Percentiles rank a stretch among this genome's conserved stretches.
These are phyloP conservation scores for Porphyrio hochstetteri DNA, from an alignment of 2,113 vertebrate species.

Conservation along the genomic window DNA sequence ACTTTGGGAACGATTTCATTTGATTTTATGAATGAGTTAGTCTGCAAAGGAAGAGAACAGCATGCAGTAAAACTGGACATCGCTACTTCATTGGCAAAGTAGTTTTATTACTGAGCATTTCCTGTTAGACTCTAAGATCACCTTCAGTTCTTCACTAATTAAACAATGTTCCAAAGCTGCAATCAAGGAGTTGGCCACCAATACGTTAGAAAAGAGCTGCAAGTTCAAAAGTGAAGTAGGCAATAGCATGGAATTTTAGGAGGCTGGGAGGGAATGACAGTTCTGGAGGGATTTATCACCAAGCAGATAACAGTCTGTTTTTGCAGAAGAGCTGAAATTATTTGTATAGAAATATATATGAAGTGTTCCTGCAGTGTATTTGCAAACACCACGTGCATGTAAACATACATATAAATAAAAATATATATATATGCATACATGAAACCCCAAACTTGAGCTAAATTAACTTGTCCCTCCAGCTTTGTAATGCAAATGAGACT, in stretches of 20 bases:
- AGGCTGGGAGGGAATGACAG: not conserved
- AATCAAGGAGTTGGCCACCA: not conserved
- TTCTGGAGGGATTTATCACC: not conserved
- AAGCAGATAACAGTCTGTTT: not conserved
- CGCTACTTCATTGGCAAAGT: not conserved
- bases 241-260: not conserved
- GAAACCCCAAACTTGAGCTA: slow-evolving; percentile 37
- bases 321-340: slow-evolving; percentile 10
- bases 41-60: slow-evolving; percentile 14
- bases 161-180: not conserved
- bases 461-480: slow-evolving; percentile 17
- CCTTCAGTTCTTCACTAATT: not conserved
- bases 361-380: not conserved
- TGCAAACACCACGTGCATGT: not conserved
- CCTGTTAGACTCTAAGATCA: not conserved
- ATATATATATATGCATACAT: not conserved
- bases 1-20: too few species aligned
- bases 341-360: not conserved
- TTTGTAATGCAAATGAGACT: slow-evolving; percentile 54
- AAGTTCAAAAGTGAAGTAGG: not conserved
- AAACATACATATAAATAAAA: not conserved
- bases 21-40: not conserved
- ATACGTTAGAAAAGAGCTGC: not conserved
- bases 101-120: not conserved
- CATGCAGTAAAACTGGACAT: not conserved